Evolutionary conservation across 2,888 invertebrate species (phyloP).

Genomic region (Acleris holmiana): DNA sequence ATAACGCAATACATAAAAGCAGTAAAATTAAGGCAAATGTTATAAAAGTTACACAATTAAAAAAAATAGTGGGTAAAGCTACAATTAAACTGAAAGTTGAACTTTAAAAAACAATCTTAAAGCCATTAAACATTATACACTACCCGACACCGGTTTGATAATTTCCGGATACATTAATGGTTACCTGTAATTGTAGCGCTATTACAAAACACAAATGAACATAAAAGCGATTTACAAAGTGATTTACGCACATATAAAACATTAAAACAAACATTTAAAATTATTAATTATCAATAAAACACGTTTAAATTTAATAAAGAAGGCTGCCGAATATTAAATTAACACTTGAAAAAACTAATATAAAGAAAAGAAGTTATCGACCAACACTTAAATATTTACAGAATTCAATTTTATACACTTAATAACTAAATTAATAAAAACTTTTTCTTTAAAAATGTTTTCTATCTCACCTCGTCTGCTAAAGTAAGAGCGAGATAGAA

Average conservation of each 20-base stretch:
- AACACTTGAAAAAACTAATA: too few relatives aligned
- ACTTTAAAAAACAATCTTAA: too few relatives aligned
- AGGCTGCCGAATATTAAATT: too few relatives aligned
- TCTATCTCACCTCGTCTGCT: not conserved
- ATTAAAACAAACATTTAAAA: too few relatives aligned
- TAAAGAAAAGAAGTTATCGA: not conserved
- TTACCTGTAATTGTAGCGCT: not conserved
- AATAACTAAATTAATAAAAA: not conserved
- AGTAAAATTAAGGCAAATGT: not conserved
- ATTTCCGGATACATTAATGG: too few relatives aligned
- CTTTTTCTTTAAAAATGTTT: not conserved
- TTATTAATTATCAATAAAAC: too few relatives aligned
- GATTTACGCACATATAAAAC: not conserved
- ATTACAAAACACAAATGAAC: conserved; percentile 3
- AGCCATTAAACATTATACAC: too few relatives aligned
- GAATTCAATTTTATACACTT: not conserved
- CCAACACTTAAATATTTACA: not conserved
- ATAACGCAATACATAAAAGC: conserved; percentile 6
- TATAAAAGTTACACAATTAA: conserved; percentile 10
- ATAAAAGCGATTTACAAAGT: conserved; percentile 3
- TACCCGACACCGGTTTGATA: too few relatives aligned
- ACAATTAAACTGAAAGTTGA: not conserved
- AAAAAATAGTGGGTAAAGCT: conserved; percentile 1
- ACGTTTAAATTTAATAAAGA: too few relatives aligned
- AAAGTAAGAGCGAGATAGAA: not conserved